phyloP scores from a whole-genome alignment of 2,113 vertebrate species.

The Notiomystis cincta region DNA sequence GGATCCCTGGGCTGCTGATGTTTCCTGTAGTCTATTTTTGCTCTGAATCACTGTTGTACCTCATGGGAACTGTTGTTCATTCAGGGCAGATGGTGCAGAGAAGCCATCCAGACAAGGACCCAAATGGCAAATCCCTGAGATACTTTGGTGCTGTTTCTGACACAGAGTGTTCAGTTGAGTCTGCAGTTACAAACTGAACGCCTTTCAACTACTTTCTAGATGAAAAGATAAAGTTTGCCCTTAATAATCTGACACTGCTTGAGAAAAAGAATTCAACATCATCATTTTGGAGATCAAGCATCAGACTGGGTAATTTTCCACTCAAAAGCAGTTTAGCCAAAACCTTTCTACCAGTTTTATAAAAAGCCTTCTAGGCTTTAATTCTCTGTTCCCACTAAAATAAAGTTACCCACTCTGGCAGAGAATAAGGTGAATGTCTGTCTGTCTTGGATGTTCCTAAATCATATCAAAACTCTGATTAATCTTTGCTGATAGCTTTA shows the following conservation, averaged over 20 bases:
- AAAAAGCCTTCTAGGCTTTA: not conserved
- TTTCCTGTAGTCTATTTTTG: not conserved
- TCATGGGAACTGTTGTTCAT: not conserved
- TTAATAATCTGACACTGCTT: not conserved
- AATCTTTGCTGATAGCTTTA: not conserved
- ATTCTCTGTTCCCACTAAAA: not conserved
- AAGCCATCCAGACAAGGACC: not conserved
- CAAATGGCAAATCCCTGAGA: slow-evolving; percentile 2
- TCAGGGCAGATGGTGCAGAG: not conserved
- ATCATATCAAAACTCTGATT: not conserved
- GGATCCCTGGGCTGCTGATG: not conserved
- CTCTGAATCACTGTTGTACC: not conserved
- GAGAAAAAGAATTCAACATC: not conserved
- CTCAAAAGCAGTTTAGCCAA: not conserved
- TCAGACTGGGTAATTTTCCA: not conserved
- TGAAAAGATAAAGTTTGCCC: not conserved
- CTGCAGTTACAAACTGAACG: not conserved
- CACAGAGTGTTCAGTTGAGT: not conserved
- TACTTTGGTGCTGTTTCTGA: not conserved
- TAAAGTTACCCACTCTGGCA: not conserved
- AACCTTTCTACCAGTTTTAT: not conserved
- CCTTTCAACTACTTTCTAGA: not conserved
- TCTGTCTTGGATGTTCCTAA: not conserved
- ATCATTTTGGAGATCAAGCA: not conserved
- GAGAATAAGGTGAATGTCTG: not conserved